Percentiles rank a stretch among this genome's conserved stretches.
Evolutionary conservation across 1,140 invertebrate genomes (phyloP).

Genomic region (Microplitis demolitor): DNA sequence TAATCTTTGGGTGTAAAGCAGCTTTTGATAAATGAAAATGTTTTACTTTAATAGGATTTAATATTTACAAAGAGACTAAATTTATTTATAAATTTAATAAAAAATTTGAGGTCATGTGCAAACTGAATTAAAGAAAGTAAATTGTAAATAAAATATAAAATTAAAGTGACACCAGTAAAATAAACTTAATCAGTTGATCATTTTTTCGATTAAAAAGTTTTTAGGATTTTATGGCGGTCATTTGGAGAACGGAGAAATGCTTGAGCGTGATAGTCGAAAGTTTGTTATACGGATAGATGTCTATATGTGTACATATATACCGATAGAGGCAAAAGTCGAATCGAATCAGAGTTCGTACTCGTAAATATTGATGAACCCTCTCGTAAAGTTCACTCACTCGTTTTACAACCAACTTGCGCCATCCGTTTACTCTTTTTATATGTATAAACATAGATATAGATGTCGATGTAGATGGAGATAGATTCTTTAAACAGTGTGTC

Average conservation of each 20-base stretch:
- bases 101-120: too few relatives aligned
- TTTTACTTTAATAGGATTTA: not conserved
- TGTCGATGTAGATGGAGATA: too few relatives aligned
- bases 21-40: too few relatives aligned
- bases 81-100: too few relatives aligned
- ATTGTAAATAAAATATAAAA: not conserved
- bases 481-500: constrained; percentile 15
- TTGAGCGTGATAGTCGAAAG: constrained; percentile 8
- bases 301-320: not conserved
- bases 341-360: constrained; percentile 37
- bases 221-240: constrained; percentile 27
- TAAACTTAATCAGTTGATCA: not conserved
- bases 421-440: constrained; percentile 21
- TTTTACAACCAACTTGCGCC: constrained; percentile 33
- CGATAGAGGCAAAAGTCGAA: constrained; percentile 27
- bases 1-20: too few relatives aligned
- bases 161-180: not conserved
- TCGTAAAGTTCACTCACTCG: constrained; percentile 39
- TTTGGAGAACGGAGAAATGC: constrained; percentile 6
- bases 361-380: constrained; percentile 39
- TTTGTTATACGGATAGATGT: not conserved
- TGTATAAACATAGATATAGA: too few relatives aligned
- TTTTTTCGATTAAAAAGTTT: constrained; percentile 25
- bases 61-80: too few relatives aligned
- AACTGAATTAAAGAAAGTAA: too few relatives aligned